These are phyloP conservation scores for Babyrousa celebensis DNA, from an alignment of 2,797 vertebrate genomes.

Conservation along the genomic window DNA sequence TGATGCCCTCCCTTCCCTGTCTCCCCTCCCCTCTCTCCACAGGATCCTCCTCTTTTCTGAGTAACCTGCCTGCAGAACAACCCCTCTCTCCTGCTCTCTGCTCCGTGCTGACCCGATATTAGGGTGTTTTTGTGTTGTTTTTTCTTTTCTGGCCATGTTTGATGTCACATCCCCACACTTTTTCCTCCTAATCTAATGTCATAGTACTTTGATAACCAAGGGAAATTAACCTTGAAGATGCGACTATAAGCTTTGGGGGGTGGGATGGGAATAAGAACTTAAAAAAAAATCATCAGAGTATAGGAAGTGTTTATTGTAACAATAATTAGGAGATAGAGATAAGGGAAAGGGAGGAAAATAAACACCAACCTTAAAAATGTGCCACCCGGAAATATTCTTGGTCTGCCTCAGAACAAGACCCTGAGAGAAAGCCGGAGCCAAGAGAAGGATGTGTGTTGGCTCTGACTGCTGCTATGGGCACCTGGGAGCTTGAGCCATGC, in stretches of 20 bases:
- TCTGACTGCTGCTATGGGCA: neutral
- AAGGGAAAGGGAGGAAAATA: neutral
- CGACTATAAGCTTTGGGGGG: neutral
- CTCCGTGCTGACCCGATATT: neutral
- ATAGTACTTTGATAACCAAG: conserved; percentile 8
- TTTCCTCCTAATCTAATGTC: neutral
- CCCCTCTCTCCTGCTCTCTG: neutral
- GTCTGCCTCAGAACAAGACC: neutral
- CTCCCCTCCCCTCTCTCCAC: neutral
- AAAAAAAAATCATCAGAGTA: neutral
- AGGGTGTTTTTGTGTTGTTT: too few relatives aligned
- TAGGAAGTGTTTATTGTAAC: neutral
- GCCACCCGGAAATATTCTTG: neutral
- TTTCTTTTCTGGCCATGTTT: neutral
- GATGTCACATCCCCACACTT: neutral
- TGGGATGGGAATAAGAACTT: neutral
- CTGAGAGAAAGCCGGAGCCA: accelerated
- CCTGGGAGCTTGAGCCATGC: too few relatives aligned
- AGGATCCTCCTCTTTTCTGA: neutral
- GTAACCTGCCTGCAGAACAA: neutral
- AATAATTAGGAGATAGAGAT: neutral
- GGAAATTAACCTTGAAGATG: conserved; percentile 18
- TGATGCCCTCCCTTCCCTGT: accelerated
- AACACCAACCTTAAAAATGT: neutral
- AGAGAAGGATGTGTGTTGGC: neutral